phyloP scores from a whole-genome alignment of 2,113 vertebrate species.

The Nestor notabilis region DNA sequence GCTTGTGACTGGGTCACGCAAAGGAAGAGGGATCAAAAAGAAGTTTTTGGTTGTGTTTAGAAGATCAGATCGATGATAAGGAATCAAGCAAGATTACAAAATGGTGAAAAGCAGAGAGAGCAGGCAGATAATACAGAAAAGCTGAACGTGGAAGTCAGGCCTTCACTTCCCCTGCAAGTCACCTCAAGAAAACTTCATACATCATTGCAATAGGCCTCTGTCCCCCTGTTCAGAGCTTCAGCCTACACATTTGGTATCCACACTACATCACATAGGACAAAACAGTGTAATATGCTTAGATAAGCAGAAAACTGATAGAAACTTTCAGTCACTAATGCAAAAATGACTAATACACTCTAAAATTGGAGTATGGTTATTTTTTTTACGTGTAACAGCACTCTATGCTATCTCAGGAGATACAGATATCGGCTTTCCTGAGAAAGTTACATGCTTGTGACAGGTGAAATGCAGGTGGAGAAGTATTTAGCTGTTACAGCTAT shows the following conservation, averaged over 20 bases:
- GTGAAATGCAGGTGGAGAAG: not conserved
- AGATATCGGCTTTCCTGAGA: not conserved
- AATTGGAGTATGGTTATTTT: not conserved
- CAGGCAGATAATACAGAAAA: not conserved
- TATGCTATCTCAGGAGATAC: not conserved
- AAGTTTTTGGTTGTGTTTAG: not conserved
- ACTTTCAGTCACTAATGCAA: not conserved
- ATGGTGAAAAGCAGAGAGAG: not conserved
- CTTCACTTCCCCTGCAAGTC: not conserved
- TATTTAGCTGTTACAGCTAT: not conserved
- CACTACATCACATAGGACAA: accelerated
- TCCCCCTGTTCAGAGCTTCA: not conserved
- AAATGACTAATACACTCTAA: not conserved
- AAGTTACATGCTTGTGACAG: not conserved
- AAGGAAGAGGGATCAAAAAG: not conserved
- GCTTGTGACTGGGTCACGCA: not conserved
- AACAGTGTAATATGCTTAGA: not conserved
- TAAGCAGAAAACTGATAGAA: not conserved
- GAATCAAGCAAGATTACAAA: not conserved
- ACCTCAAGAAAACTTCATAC: not conserved
- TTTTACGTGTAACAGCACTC: not conserved
- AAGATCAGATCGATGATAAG: not conserved
- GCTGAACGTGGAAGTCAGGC: not conserved
- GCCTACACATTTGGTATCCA: not conserved
- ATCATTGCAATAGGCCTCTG: not conserved